Base-by-base conservation (phyloP, 2,113 vertebrate species). In the Marmota monax region DNA sequence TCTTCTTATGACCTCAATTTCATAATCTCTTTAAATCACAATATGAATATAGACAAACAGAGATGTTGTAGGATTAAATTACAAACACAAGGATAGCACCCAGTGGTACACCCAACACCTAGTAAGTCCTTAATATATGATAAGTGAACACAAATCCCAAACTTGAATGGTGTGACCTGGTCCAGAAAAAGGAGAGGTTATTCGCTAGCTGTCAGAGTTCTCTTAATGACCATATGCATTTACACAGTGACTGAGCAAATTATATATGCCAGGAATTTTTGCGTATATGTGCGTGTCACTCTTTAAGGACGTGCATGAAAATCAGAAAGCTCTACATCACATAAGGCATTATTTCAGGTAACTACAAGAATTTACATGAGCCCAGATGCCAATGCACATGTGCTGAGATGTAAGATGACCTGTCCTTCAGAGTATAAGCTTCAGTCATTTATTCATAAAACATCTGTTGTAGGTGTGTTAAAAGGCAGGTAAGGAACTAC, bases 301-400 rank as follows among this genome's bases (percentile, higher is more conserved):
- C 51, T 78, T 76, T 90, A 93, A 88, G 32, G 32, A 79, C 32
- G 12, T 63, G 6, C 20, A 25, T 1, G 51, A 56, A 16, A 82
- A 96, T 85, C 45, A 91, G 42, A 88, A 93, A 93, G 17, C 27
- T 79, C 34, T 85, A 11, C 53, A 34, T 67, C 61, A 83, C 7
- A 27, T 8, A 79, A 78, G 29, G 53, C 17, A 53, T 51, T 56
- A 14, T 51, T 92, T 91, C 27, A 84, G 53, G 74, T 67, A 88
- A 48, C 4, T 29, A 84, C n/a, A 82, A 76, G 42, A 91, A 53
- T 18, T 76, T 53, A 16, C 22, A 22, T 0, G 13, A 27, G 29
- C 4, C 53, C 42, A 65, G 63, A 53, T 74, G 39, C 27, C 27
- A 74, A 45, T 0, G 12, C 25, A 74, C 27, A 51, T 37, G 4